Evolutionary conservation across 2,797 vertebrate species (phyloP).

Genomic region (Anomalospiza imberbis): DNA sequence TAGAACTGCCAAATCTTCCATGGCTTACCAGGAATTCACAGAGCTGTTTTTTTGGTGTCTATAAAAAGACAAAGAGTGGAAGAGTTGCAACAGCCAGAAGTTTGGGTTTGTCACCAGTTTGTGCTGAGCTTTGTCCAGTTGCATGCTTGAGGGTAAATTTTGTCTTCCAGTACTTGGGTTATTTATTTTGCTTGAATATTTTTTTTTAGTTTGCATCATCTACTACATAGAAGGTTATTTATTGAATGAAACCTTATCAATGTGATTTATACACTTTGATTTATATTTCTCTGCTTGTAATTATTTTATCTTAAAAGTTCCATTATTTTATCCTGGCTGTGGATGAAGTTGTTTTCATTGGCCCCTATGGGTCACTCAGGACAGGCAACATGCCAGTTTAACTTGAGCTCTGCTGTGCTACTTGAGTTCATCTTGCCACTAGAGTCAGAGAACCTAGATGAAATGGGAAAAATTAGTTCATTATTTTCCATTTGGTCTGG

Average conservation of each 20-base stretch:
- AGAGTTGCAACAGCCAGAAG: fast-evolving
- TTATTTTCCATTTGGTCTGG: background rate
- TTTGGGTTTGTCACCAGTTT: background rate
- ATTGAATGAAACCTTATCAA: background rate
- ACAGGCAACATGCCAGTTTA: background rate
- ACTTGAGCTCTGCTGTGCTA: background rate
- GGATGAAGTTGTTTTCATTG: background rate
- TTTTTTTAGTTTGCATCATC: background rate
- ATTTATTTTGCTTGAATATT: background rate
- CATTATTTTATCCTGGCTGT: background rate
- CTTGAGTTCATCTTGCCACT: background rate
- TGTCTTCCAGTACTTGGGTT: background rate
- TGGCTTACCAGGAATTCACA: fast-evolving
- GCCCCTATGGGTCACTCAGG: background rate
- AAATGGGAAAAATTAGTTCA: background rate
- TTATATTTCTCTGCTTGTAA: background rate
- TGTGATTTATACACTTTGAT: background rate
- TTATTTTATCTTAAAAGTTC: background rate
- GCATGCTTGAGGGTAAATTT: background rate
- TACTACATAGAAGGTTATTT: background rate
- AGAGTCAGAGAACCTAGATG: background rate
- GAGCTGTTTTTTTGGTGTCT: background rate
- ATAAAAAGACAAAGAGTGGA: background rate
- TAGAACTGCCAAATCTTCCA: background rate
- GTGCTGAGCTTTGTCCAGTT: background rate